Percentiles rank a stretch among this genome's conserved stretches.
Conservation (phyloP, 2,888 invertebrate genomes). For the Acronicta leporina region DNA sequence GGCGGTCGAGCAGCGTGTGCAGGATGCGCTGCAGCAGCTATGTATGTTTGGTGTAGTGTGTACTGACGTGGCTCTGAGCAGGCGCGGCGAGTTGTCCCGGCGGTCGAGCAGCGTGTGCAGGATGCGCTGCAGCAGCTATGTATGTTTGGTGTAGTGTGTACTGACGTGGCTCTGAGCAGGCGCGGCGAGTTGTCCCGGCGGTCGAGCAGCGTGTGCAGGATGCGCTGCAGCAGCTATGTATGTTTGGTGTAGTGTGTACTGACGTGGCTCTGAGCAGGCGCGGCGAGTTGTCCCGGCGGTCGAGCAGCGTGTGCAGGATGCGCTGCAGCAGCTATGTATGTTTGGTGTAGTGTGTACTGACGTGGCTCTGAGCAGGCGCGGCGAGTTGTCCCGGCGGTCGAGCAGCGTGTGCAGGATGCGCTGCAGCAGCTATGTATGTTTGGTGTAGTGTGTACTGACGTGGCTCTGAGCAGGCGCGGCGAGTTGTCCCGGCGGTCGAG, state of each 20-base stretch:
- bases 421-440: constrained; percentile 91
- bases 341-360: constrained; percentile 50
- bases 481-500: constrained; percentile 97
- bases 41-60: not conserved
- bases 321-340: constrained; percentile 93
- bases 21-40: constrained; percentile 97
- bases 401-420: constrained; percentile 98
- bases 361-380: constrained; percentile 89
- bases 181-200: constrained; percentile 94
- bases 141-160: no score
- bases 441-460: constrained; percentile 62
- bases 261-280: constrained; percentile 89
- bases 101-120: constrained; percentile 98
- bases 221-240: constrained; percentile 94
- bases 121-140: constrained; percentile 95
- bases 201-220: constrained; percentile 98
- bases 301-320: constrained; percentile 98
- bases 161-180: constrained; percentile 87
- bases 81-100: constrained; percentile 93
- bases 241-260: constrained; percentile 13
- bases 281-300: constrained; percentile 94
- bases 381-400: constrained; percentile 95
- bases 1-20: constrained; percentile 97
- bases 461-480: constrained; percentile 89
- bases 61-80: constrained; percentile 86